Percentiles rank a stretch among this genome's conserved stretches.
phyloP scores from a whole-genome alignment of 2,888 invertebrate species.

The Drosophila buzzatii region DNA sequence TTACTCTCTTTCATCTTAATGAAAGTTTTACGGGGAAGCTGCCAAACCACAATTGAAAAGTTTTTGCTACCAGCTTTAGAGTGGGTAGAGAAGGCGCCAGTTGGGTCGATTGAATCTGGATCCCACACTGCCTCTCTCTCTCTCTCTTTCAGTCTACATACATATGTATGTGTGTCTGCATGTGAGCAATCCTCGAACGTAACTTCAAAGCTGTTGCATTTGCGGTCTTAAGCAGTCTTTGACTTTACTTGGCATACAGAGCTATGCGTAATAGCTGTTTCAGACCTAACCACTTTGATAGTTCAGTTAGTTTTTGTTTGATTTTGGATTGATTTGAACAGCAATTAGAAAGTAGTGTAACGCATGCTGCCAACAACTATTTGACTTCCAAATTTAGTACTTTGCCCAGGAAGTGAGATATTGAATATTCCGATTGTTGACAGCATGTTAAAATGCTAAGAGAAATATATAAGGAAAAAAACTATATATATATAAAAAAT shows the following conservation, averaged over 20 bases:
- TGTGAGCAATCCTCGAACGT: background rate
- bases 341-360: constrained; percentile 40
- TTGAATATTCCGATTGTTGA: too few relatives aligned
- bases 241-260: constrained; percentile 18
- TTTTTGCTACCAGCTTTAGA: constrained; percentile 56
- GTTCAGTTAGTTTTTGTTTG: constrained; percentile 22
- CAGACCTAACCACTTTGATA: background rate
- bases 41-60: constrained; percentile 70
- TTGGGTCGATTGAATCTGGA: constrained; percentile 31
- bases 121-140: background rate
- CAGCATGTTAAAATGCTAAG: too few relatives aligned
- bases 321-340: constrained; percentile 28
- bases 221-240: constrained; percentile 27
- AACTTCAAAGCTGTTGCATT: constrained; percentile 51
- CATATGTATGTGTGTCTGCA: background rate
- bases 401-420: too few relatives aligned
- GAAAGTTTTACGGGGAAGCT: constrained; percentile 60
- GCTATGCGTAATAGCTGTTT: background rate
- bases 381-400: background rate
- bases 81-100: constrained; percentile 16
- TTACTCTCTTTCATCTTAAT: constrained; percentile 67
- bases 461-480: too few relatives aligned
- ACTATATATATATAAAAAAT: too few relatives aligned
- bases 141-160: background rate
- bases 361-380: background rate